These are phyloP conservation scores for Cistogaster globosa DNA, from an alignment of 2,888 invertebrate genomes.

Conservation along the genomic window DNA sequence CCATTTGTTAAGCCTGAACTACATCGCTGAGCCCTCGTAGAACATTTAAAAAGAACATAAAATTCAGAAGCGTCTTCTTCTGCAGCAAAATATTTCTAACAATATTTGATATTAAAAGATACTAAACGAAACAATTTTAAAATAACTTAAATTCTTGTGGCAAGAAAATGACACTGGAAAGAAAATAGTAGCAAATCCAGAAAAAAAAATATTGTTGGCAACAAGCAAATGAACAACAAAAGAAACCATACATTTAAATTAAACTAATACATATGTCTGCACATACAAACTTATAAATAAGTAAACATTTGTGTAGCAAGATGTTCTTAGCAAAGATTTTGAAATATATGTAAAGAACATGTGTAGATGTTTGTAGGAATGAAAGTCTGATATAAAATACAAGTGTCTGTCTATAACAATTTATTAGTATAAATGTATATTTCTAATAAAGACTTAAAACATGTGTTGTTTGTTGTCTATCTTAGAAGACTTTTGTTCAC, in stretches of 20 bases:
- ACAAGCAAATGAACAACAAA: constrained; percentile 7
- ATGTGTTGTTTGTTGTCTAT: constrained; percentile 56
- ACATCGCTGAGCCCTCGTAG: constrained; percentile 2
- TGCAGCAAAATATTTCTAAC: constrained; percentile 13
- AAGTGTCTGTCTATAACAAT: constrained; percentile 36
- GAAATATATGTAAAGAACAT: neutral
- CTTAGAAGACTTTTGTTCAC: neutral
- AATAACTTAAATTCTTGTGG: constrained; percentile 45
- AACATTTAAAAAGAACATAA: neutral
- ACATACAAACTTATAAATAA: constrained; percentile 7
- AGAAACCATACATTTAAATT: neutral
- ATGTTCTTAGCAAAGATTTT: constrained; percentile 31
- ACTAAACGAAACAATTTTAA: constrained; percentile 48
- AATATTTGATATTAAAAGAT: constrained; percentile 45
- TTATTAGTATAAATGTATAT: neutral
- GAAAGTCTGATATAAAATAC: neutral
- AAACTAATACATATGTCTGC: neutral
- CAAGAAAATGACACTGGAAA: constrained; percentile 10
- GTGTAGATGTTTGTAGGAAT: neutral
- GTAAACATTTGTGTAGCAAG: constrained; percentile 7
- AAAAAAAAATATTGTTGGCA: constrained; percentile 12
- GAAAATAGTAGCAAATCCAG: constrained; percentile 5
- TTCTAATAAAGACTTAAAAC: constrained; percentile 38
- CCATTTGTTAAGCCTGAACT: neutral
- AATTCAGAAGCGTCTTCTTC: neutral